phyloP scores from a whole-genome alignment of 1,140 invertebrate species.

The Orius laevigatus region DNA sequence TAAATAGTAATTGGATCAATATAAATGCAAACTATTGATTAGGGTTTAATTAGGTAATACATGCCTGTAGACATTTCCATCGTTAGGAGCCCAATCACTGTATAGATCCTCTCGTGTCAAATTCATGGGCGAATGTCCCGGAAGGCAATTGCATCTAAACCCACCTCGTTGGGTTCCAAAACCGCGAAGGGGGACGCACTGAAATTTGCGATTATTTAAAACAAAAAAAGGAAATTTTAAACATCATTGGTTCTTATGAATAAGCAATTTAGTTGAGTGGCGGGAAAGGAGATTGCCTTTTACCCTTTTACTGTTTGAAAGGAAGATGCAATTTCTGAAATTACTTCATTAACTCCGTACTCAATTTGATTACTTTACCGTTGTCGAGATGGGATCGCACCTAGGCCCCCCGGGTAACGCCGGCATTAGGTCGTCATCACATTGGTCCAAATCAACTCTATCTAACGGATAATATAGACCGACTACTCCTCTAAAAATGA shows the following conservation, averaged over 20 bases:
- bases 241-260: slow-evolving; percentile 3
- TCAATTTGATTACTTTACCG: slow-evolving; percentile 19
- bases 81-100: slow-evolving; percentile 4
- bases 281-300: slow-evolving; percentile 1
- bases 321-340: slow-evolving; percentile 1
- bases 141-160: slow-evolving; percentile 17
- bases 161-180: slow-evolving; percentile 15
- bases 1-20: too few species aligned
- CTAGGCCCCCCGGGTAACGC: slow-evolving; percentile 25
- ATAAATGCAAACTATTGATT: not conserved
- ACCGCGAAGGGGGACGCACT: slow-evolving; percentile 14
- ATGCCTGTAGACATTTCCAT: slow-evolving; percentile 1
- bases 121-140: slow-evolving; percentile 13
- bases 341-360: slow-evolving; percentile 13
- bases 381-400: slow-evolving; percentile 26
- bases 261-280: not conserved
- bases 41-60: not conserved
- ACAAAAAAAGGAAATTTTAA: not conserved
- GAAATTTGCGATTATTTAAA: slow-evolving; percentile 1
- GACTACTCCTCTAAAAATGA: slow-evolving; percentile 18
- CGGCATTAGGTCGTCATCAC: slow-evolving; percentile 24
- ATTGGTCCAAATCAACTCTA: slow-evolving; percentile 26
- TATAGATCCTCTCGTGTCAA: not conserved
- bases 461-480: slow-evolving; percentile 24
- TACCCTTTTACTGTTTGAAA: not conserved